Evolutionary conservation across 1,140 invertebrate genomes (phyloP), one percentile per base, ranked within the genome.

Genomic region (Dysdera silvatica): DNA sequence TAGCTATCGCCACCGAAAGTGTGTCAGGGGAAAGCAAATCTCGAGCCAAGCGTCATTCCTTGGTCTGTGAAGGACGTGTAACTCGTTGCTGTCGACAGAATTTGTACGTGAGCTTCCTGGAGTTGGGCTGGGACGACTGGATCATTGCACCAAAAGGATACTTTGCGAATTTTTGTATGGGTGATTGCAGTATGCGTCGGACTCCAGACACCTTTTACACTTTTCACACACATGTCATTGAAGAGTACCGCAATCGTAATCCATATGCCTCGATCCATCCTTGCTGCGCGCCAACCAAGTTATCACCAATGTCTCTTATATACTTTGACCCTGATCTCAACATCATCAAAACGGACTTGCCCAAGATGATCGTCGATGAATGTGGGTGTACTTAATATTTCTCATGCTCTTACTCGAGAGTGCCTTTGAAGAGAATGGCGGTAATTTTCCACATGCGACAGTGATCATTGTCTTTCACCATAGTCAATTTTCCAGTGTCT

Each of bases 311-410:
- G 82, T 91, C 90, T 52, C 80, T 97, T 69, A 91, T 95, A 69
- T 95, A 97, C 78, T 92, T 92, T 77, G 90, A 90, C 65, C 85
- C 87, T 48, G 86, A 91, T 76, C 84, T 84, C 61, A 92, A 90
- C 76, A 91, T 95, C 73, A 90, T 95, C 74, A 94, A 94, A 76
- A 82, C 89, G 68, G 89, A 95, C 78, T 79, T 97, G 71, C 91
- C 92, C 67, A 92, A 93, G 81, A 96, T 96, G 91, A 88, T 94
- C 64, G 90, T 95, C 31, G 90, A 95, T 76, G 89, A 95, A 79
- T 97, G 93, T 78, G 91, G 92, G 55, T 96, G 93, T 78, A 88
- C 89, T 58, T 94, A 71, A 71, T 23, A 2, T 32, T 24, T 4
- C n/a, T n/a, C n/a, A n/a, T n/a, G n/a, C n/a, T n/a, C n/a, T n/a